Evolutionary conservation across 2,113 vertebrate species (phyloP).

Genomic region (Tringa solitaria): DNA sequence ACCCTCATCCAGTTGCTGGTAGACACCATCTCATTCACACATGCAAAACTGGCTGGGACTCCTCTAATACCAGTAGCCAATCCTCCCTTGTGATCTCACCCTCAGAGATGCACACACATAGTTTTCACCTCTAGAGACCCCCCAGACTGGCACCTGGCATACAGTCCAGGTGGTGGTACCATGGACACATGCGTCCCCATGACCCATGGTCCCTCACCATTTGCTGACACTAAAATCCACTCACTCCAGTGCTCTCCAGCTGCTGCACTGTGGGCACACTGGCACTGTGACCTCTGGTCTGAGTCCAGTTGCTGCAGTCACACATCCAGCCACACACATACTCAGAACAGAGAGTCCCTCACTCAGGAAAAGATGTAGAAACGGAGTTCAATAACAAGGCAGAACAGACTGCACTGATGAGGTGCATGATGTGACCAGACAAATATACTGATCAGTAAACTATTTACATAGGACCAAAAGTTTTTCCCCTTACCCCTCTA

Average conservation of each 20-base stretch:
- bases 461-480: not conserved
- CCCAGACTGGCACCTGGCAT: not conserved
- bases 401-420: not conserved
- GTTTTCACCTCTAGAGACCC: not conserved
- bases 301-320: not conserved
- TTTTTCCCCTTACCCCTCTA: not conserved
- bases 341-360: not conserved
- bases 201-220: not conserved
- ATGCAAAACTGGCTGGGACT: fast-evolving
- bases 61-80: not conserved
- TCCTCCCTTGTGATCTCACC: not conserved
- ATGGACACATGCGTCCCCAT: not conserved
- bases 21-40: not conserved
- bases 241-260: not conserved
- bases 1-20: not conserved
- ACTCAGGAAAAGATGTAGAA: not conserved
- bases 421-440: not conserved
- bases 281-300: fast-evolving
- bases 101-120: fast-evolving
- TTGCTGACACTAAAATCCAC: not conserved
- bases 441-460: not conserved
- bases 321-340: not conserved
- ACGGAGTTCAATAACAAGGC: not conserved
- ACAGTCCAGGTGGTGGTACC: not conserved
- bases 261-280: not conserved